These are phyloP conservation scores for Phalanger gymnotis DNA, from an alignment of 2,797 vertebrate species.

Conservation along the genomic window DNA sequence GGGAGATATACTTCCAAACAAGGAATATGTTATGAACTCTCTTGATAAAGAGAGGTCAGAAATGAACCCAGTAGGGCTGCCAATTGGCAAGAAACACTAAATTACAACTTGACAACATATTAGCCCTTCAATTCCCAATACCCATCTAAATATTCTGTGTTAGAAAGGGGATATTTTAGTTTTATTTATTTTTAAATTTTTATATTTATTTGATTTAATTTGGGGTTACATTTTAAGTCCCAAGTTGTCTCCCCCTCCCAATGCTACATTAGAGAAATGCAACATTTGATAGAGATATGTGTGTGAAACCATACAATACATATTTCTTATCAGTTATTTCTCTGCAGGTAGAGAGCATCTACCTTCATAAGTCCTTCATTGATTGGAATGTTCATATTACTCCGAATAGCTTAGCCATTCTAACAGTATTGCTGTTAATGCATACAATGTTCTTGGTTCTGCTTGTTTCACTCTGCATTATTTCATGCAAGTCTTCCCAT, in stretches of 20 bases:
- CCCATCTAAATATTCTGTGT: background rate
- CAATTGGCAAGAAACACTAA: slow-evolving; percentile 14
- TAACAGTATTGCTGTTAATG: background rate
- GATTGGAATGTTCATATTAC: background rate
- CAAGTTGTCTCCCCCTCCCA: background rate
- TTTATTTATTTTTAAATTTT: background rate
- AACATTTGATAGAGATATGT: background rate
- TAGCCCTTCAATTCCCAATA: background rate
- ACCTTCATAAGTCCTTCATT: background rate
- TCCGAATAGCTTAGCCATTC: background rate
- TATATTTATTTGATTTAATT: background rate
- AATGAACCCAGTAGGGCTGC: background rate
- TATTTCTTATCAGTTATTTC: background rate
- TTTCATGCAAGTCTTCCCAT: background rate
- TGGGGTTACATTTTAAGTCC: background rate
- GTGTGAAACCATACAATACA: background rate
- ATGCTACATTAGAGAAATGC: background rate
- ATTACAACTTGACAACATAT: background rate
- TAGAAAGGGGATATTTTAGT: background rate
- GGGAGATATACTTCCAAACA: background rate
- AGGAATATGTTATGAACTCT: background rate
- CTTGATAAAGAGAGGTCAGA: background rate
- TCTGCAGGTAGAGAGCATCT: background rate
- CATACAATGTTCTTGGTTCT: background rate
- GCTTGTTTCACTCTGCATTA: background rate